Percentiles rank a stretch among this genome's conserved stretches.
Conservation (phyloP, 2,113 vertebrate species). For the Riparia riparia region DNA sequence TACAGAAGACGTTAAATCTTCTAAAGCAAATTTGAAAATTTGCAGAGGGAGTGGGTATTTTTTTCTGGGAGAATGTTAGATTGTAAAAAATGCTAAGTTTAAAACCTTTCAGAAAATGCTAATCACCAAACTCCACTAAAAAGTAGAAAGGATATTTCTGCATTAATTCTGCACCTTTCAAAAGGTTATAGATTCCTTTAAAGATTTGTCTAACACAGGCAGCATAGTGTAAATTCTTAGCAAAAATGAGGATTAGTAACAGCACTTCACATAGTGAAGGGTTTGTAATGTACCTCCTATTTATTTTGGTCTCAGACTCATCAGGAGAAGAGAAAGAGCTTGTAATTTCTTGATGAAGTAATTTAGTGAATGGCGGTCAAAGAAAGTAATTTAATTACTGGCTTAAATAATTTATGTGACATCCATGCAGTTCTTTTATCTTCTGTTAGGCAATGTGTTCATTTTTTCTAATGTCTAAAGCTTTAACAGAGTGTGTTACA, state of each 20-base stretch:
- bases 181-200: background rate
- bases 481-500: background rate
- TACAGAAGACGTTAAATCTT: background rate
- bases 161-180: background rate
- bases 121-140: background rate
- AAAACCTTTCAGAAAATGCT: background rate
- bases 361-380: constrained; percentile 11
- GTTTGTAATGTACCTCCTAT: background rate
- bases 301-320: constrained; percentile 21
- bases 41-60: background rate
- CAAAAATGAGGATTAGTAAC: background rate
- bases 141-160: background rate
- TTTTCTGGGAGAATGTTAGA: background rate
- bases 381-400: background rate
- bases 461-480: background rate
- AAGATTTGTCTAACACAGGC: background rate
- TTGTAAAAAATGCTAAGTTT: background rate
- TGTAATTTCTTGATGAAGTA: constrained; percentile 27
- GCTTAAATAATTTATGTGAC: constrained; percentile 26
- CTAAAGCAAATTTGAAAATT: background rate
- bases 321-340: background rate
- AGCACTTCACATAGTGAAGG: background rate
- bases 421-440: constrained; percentile 6
- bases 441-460: background rate
- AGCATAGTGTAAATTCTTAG: background rate